Evolutionary conservation across 2,797 vertebrate genomes (phyloP).

Genomic region (Myiotriccus ornatus): DNA sequence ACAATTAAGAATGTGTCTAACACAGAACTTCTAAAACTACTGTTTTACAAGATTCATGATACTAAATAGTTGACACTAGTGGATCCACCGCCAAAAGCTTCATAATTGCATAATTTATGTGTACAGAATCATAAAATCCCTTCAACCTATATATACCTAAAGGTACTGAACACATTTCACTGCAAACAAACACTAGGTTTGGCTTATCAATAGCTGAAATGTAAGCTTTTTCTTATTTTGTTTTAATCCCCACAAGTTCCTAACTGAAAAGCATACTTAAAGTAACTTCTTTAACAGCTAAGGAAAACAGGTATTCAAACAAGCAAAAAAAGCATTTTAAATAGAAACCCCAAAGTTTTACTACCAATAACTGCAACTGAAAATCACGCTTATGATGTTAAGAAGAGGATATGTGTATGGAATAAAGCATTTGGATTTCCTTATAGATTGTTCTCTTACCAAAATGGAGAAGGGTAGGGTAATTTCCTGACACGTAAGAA

Average conservation of each 20-base stretch:
- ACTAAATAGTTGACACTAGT: background rate
- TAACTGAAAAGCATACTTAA: background rate
- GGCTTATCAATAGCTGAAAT: background rate
- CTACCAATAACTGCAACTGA: constrained; percentile 68
- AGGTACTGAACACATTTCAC: background rate
- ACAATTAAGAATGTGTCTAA: background rate
- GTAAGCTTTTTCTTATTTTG: background rate
- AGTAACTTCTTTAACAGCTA: background rate
- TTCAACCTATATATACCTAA: background rate
- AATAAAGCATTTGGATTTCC: constrained; percentile 74
- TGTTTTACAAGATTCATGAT: background rate
- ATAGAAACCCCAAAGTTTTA: constrained; percentile 67
- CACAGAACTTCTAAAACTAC: rapidly evolving
- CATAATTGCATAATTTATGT: background rate
- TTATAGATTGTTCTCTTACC: constrained; percentile 81
- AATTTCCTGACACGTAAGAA: constrained; percentile 85
- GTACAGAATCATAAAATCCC: background rate
- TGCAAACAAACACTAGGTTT: background rate
- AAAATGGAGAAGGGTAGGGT: constrained; percentile 85
- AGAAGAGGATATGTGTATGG: constrained; percentile 61
- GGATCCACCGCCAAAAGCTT: background rate
- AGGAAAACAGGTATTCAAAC: constrained; percentile 42
- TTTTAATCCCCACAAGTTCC: background rate
- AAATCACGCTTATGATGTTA: constrained; percentile 56
- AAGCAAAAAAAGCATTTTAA: constrained; percentile 49